phyloP scores from a whole-genome alignment of 2,888 invertebrate genomes.

The Pecten maximus region DNA sequence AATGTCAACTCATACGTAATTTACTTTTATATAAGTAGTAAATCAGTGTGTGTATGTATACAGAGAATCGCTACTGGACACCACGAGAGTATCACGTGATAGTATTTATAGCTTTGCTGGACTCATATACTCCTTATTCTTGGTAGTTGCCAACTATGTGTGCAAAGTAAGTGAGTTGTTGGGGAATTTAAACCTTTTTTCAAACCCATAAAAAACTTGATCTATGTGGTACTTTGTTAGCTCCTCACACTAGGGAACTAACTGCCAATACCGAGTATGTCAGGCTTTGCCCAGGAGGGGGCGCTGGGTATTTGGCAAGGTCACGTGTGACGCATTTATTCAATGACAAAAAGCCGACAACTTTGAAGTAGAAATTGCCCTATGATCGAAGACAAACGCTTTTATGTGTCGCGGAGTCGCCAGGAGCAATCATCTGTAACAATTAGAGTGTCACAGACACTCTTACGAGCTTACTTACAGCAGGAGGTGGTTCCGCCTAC shows the following conservation, averaged over 20 bases:
- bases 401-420: not conserved
- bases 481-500: not conserved
- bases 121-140: too few species aligned
- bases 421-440: not conserved
- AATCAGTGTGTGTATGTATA: too few species aligned
- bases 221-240: not conserved
- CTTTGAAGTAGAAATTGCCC: not conserved
- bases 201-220: not conserved
- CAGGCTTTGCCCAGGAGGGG: not conserved
- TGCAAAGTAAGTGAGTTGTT: too few species aligned
- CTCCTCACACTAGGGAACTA: not conserved
- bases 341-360: conserved; percentile 27
- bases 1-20: too few species aligned
- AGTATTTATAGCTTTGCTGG: too few species aligned
- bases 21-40: too few species aligned
- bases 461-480: not conserved
- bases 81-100: too few species aligned
- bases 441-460: not conserved
- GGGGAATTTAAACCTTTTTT: not conserved
- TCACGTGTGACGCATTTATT: not conserved
- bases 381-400: not conserved
- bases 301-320: not conserved
- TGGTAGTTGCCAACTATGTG: too few species aligned
- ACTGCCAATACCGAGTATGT: not conserved
- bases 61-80: too few species aligned